Conservation (phyloP, 2,113 vertebrate species). For the Phainopepla nitens region DNA sequence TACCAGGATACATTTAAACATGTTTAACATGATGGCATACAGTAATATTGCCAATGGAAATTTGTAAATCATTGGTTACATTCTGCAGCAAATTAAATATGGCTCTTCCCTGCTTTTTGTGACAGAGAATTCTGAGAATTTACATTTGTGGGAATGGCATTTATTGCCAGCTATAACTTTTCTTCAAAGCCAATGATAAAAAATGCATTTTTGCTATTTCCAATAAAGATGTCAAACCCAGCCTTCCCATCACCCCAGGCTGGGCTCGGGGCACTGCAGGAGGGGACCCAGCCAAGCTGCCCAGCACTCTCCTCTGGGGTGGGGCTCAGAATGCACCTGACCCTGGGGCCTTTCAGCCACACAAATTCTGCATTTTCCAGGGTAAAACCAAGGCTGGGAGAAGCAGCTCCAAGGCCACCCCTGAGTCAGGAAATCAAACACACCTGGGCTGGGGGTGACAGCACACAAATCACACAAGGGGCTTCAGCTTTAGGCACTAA, state of each 20-base stretch:
- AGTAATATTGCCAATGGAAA: background rate
- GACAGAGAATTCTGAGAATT: background rate
- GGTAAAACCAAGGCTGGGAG: background rate
- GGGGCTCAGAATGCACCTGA: background rate
- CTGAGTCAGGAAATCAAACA: background rate
- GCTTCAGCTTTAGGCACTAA: background rate
- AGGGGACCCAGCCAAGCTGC: background rate
- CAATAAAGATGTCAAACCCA: background rate
- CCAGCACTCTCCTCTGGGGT: fast-evolving
- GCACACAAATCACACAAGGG: background rate
- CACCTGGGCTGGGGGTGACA: background rate
- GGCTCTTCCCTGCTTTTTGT: background rate
- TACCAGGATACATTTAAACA: fast-evolving
- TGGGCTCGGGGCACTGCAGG: background rate
- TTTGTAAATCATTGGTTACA: background rate
- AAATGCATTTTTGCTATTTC: background rate
- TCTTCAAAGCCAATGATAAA: background rate
- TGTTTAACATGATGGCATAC: background rate
- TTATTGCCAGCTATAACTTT: background rate
- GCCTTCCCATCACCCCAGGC: fast-evolving
- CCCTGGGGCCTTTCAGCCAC: background rate
- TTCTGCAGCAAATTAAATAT: background rate
- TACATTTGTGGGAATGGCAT: background rate
- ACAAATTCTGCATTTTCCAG: background rate
- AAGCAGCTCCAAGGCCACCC: fast-evolving